A percentile compares a stretch with the other conserved stretches of the same genome.
Evolutionary conservation across 2,113 vertebrate genomes (phyloP).

Genomic region (Neotoma lepida): DNA sequence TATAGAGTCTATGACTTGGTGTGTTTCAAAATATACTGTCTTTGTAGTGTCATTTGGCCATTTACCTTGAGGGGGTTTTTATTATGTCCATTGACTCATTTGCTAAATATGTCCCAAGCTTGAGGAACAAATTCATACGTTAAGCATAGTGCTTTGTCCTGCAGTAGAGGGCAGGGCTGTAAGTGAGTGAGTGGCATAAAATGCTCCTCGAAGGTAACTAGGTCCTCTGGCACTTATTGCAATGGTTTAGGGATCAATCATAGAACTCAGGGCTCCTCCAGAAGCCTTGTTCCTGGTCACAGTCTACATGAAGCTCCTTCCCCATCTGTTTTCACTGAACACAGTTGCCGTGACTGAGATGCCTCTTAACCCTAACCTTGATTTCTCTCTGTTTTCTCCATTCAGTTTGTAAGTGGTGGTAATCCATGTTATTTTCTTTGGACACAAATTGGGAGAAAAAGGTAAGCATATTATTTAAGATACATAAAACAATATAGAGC

Average conservation of each 20-base stretch:
- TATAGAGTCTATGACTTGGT: neutral
- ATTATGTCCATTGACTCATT: conserved; percentile 21
- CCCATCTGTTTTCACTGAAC: neutral
- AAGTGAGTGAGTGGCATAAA: conserved; percentile 17
- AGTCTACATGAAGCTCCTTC: neutral
- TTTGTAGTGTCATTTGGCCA: neutral
- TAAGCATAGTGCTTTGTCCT: neutral
- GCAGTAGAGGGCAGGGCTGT: neutral
- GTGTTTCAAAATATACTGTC: neutral
- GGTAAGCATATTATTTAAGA: neutral
- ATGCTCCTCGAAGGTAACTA: conserved; percentile 1
- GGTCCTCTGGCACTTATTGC: neutral
- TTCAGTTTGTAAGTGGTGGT: neutral
- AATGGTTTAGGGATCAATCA: neutral
- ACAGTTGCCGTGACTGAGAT: neutral
- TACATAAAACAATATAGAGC: neutral
- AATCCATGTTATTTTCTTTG: neutral
- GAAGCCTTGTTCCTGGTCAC: neutral
- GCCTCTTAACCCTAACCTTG: neutral
- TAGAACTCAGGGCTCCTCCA: neutral
- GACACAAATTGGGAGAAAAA: neutral
- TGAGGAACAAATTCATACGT: conserved; percentile 32
- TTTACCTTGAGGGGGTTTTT: conserved; percentile 21
- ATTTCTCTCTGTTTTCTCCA: neutral
- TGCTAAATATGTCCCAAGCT: conserved; percentile 1